Percentiles rank a stretch among this genome's conserved stretches.
phyloP scores from a whole-genome alignment of 92 coral and sea anemone genomes.

The Zoanthus sociatus region DNA sequence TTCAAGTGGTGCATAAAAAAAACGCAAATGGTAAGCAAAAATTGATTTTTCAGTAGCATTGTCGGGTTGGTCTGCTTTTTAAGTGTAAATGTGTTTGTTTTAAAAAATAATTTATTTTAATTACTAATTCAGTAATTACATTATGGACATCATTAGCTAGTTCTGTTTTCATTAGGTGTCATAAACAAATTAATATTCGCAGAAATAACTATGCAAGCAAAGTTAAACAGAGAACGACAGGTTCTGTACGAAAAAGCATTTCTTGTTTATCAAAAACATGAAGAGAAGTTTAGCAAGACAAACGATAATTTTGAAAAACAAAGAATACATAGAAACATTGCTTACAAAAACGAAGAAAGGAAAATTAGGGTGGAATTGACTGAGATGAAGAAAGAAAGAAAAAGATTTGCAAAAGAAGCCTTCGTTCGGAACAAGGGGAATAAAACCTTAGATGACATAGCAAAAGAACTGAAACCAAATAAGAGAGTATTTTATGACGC shows the following conservation, averaged over 20 bases:
- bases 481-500: conserved; percentile 57
- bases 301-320: conserved; percentile 70
- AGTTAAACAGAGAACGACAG: conserved; percentile 67
- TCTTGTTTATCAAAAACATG: conserved; percentile 73
- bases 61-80: no score
- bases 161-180: no score
- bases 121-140: no score
- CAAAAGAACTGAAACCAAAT: conserved; percentile 74
- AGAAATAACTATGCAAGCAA: conserved; percentile 56
- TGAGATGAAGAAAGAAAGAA: conserved; percentile 70
- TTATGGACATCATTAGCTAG: no score
- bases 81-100: no score
- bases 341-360: conserved; percentile 77
- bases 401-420: conserved; percentile 75
- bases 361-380: conserved; percentile 74
- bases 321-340: conserved; percentile 73
- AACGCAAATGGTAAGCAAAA: no score
- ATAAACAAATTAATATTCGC: background rate
- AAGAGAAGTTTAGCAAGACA: conserved; percentile 58
- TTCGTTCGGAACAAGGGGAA: conserved; percentile 59
- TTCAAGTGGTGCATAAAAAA: no score
- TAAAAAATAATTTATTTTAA: no score
- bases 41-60: no score
- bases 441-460: conserved; percentile 82
- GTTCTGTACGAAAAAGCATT: conserved; percentile 90